Base-by-base conservation (phyloP, 2,888 invertebrate genomes). In the Thereva nobilitata region DNA sequence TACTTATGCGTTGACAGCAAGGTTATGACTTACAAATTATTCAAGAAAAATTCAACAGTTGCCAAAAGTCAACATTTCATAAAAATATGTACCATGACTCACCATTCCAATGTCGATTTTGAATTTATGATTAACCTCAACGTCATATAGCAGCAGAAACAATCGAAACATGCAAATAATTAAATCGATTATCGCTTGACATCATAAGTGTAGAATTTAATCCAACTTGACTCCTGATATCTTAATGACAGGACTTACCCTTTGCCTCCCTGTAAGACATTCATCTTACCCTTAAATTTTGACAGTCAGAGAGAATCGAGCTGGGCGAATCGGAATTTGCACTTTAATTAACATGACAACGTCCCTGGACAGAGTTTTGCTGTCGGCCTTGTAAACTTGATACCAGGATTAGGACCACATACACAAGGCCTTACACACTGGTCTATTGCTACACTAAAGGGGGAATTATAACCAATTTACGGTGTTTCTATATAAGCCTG, bases 331-430 rank as follows among this genome's bases (percentile, higher is more conserved):
- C 12, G 23, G 37, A 49, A 66, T 68, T 68, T 65, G 61, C 68
- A 68, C 66, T 66, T 66, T 66, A 59, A 64, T 65, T 68, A 65
- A 68, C 66, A 65, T 45, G 47, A 56, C 50, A 41, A 9, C 40
- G 41, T 10, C 41, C 34, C 41, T 42, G 37, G 41, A 5, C 45
- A 23, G 5, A 5, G 40, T 61, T 41, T 45, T 40, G 35, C n/a
- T 40, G 40, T 7, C 42, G 23, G 34, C 7, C 49, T 50, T 50
- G 23, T 34, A 42, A 40, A 7, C 47, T 41, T 50, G 61, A 40
- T 61, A 41, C 40, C 10, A 37, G 50, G 45, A 49, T 61, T 61
- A 49, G 4, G 41, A 4, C 38, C 41, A 41, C 49, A 50, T 49
- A 34, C 41, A 50, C 23, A 23, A 23, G 23, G 23, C 23, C 23